These are phyloP conservation scores for Bufo bufo DNA, from an alignment of 2,113 vertebrate species.

Conservation along the genomic window DNA sequence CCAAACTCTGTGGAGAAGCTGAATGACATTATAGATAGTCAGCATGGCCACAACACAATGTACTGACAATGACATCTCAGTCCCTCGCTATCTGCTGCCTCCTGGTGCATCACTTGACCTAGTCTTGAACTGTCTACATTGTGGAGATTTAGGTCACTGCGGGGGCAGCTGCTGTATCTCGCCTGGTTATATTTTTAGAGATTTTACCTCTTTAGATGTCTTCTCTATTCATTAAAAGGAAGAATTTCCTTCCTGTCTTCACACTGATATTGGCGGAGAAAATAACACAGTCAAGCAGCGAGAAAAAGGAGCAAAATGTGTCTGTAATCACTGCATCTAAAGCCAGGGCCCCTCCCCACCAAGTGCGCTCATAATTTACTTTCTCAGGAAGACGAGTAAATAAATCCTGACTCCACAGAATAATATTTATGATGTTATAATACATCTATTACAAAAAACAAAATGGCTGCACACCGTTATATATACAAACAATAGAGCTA, in stretches of 20 bases:
- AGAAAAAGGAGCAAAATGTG: background rate
- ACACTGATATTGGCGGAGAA: slow-evolving; percentile 8
- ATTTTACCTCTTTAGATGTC: slow-evolving; percentile 28
- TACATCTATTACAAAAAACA: no score
- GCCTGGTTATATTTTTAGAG: slow-evolving; percentile 29
- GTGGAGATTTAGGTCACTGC: slow-evolving; percentile 40
- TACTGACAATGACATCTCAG: slow-evolving; percentile 37
- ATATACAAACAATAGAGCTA: no score
- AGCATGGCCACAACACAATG: background rate
- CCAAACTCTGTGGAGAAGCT: background rate
- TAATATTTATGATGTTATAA: no score
- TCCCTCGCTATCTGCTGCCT: background rate
- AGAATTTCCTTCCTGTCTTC: background rate
- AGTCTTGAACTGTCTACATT: slow-evolving; percentile 39
- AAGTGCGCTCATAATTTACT: background rate
- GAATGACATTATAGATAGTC: slow-evolving; percentile 33
- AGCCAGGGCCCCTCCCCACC: background rate
- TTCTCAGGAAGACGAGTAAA: background rate
- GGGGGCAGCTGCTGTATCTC: slow-evolving; percentile 7
- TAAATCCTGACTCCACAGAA: background rate
- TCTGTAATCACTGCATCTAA: background rate
- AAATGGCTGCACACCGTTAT: no score
- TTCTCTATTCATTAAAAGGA: background rate
- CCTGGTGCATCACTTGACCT: slow-evolving; percentile 32
- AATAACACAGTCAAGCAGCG: background rate